Percentiles rank a stretch among this genome's conserved stretches.
phyloP scores from a whole-genome alignment of 2,113 vertebrate species.

The Laticauda laticaudata region DNA sequence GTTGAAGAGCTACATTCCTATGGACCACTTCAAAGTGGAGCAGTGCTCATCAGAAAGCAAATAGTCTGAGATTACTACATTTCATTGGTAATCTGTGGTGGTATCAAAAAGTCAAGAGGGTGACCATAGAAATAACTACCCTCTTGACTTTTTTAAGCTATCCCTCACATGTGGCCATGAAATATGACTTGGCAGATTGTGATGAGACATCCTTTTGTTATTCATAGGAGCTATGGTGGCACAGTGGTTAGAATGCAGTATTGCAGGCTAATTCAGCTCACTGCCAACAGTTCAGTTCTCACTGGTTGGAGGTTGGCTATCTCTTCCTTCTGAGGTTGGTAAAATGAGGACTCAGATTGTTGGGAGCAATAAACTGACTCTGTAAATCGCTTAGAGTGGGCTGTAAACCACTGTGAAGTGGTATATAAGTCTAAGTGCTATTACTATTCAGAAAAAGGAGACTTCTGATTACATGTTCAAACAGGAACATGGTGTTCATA shows the following conservation, averaged over 20 bases:
- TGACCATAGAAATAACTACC: neutral
- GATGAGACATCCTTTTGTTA: neutral
- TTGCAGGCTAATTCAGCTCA: neutral
- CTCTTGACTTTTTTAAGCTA: neutral
- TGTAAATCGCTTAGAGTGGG: neutral
- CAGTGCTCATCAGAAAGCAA: neutral
- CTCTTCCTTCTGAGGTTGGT: neutral
- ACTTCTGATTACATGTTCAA: neutral
- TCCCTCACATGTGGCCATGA: neutral
- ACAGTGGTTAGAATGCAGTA: neutral
- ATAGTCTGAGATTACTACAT: neutral
- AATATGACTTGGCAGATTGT: neutral
- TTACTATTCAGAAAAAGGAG: neutral
- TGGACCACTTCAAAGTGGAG: neutral
- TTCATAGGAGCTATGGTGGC: neutral
- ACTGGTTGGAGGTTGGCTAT: neutral
- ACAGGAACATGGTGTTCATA: neutral
- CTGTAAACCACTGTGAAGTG: neutral
- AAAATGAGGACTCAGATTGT: neutral
- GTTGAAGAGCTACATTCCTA: neutral
- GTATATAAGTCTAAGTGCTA: neutral
- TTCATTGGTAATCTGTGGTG: neutral
- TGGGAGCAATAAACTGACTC: neutral
- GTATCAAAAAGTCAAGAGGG: neutral
- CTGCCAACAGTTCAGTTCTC: neutral